Base-by-base conservation (phyloP, 2,113 vertebrate species). In the Actinemys pallida region DNA sequence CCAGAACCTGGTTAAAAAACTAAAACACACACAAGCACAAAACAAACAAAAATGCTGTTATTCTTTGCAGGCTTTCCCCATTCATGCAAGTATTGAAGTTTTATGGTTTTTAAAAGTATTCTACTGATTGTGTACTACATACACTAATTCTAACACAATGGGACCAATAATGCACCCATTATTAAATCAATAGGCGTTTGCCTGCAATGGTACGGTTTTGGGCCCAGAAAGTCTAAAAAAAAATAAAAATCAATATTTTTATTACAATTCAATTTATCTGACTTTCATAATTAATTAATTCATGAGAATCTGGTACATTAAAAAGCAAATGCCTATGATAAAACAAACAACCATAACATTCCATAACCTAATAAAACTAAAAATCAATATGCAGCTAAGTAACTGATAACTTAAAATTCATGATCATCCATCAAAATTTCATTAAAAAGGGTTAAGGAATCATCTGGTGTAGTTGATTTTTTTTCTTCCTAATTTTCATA, bases 1-100 rank as follows among this genome's bases (percentile, higher is more conserved):
- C 99, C 97, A 99, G 98, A 96, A 99, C 99, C 98, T 99, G 99
- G 98, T 99, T 99, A 98, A 99, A 99, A 98, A 99, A 99, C 99
- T 99, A 95, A 22, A 94, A 86, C 9, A 89, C n/a, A 86, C 39
- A 97, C 65, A 72, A 39, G 19, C 35, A 72, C 19, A 19, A 72
- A 65, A 62, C 29, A 62, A 69, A 35, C 16, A 72, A 72, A 24
- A 94, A 92, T 72, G 88, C 1, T 16, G 47, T 84, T 45, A 45
- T 80, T 87, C 31, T 62, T 24, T 87, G 76, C 19, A 62, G 1
- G 13, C 50, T 83, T 90, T 56, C 17, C 19, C 83, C 47, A 84
- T 65, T 72, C 62, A 83, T 50, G 6, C 20, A 84, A 92, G 56
- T 9, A 85, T 3, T 81, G 87, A 62, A 12, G 1, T 22, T 31